These are phyloP conservation scores for Pseudomyrmex sp. DNA, from an alignment of 1,140 invertebrate species.

Conservation along the genomic window DNA sequence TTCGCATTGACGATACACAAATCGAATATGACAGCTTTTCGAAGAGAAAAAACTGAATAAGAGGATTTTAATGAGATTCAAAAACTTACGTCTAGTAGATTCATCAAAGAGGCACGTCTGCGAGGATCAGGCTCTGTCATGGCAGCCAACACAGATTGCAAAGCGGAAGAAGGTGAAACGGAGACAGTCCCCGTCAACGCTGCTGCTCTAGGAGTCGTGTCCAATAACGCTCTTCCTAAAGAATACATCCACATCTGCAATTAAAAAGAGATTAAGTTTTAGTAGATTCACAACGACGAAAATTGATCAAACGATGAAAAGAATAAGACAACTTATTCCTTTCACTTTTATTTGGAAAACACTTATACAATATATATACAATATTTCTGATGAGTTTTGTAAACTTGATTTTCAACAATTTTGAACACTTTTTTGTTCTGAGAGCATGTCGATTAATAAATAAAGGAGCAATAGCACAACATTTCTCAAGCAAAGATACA, in stretches of 20 bases:
- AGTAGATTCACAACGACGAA: not conserved
- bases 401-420: not conserved
- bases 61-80: not conserved
- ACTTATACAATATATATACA: not conserved
- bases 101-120: conserved; percentile 86
- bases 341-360: not conserved
- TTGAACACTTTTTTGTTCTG: too few species aligned
- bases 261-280: conserved; percentile 13
- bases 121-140: conserved; percentile 86
- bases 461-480: conserved; percentile 1
- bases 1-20: conserved; percentile 4
- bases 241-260: conserved; percentile 88
- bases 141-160: conserved; percentile 86
- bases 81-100: conserved; percentile 86
- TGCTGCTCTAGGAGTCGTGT: conserved; percentile 84
- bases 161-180: conserved; percentile 84
- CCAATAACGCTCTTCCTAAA: conserved; percentile 85
- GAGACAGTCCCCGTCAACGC: conserved; percentile 85
- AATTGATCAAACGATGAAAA: not conserved
- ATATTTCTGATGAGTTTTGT: not conserved
- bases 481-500: not conserved
- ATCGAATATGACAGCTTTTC: not conserved
- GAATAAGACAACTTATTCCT: too few species aligned
- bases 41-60: not conserved
- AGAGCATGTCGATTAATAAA: not conserved